These are phyloP conservation scores for Smithornis capensis DNA, from an alignment of 2,113 vertebrate species.

Conservation along the genomic window DNA sequence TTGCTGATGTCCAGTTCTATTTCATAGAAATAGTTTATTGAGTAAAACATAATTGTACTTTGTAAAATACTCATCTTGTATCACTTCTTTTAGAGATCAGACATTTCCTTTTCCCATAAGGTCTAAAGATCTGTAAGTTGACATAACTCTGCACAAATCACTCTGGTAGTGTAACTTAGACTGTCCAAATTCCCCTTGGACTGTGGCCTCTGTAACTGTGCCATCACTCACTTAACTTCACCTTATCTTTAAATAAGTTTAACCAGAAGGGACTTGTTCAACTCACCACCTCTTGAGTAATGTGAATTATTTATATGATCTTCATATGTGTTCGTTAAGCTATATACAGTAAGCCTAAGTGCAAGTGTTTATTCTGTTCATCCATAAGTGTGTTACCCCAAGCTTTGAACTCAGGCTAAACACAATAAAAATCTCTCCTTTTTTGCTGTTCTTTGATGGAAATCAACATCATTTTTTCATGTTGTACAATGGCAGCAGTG, in stretches of 20 bases:
- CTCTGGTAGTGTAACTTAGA: conserved; percentile 78
- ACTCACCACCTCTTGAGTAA: conserved; percentile 80
- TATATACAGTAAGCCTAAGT: conserved; percentile 71
- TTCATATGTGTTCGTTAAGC: conserved; percentile 85
- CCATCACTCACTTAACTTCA: conserved; percentile 85
- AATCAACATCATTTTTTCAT: conserved; percentile 36
- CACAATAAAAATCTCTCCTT: conserved; percentile 40
- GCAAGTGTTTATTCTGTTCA: conserved; percentile 71
- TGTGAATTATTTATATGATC: conserved; percentile 94
- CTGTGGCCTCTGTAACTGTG: conserved; percentile 75
- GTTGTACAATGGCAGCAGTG: conserved; percentile 30
- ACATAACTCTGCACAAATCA: conserved; percentile 81
- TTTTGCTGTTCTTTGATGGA: conserved; percentile 35
- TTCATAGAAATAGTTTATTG: conserved; percentile 47
- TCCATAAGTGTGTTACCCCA: conserved; percentile 47
- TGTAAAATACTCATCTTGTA: conserved; percentile 69
- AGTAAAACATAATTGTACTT: conserved; percentile 63
- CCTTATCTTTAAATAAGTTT: conserved; percentile 88
- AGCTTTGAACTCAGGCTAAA: conserved; percentile 55
- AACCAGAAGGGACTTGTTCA: conserved; percentile 91
- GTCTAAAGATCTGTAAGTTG: conserved; percentile 78
- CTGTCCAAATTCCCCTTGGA: conserved; percentile 87
- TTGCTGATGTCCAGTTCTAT: conserved; percentile 46
- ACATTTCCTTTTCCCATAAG: conserved; percentile 77
- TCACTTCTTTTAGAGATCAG: conserved; percentile 80